Conservation (phyloP, 2,888 invertebrate genomes). For the Prosapia bicincta region DNA sequence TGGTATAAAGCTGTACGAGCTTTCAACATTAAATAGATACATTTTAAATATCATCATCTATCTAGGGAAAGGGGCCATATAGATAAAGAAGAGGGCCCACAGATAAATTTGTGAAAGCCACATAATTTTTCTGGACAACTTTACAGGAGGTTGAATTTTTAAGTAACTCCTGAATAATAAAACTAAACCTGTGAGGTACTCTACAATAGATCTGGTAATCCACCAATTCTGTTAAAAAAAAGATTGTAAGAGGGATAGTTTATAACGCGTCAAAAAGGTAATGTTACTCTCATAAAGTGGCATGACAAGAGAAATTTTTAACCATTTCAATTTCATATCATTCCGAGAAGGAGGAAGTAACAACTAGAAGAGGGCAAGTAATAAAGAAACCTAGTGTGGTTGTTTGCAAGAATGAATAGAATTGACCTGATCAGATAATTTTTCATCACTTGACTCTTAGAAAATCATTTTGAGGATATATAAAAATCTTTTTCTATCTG, state of each 20-base stretch:
- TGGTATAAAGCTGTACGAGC: conserved; percentile 14
- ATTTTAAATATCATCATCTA: conserved; percentile 13
- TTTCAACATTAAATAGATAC: conserved; percentile 6
- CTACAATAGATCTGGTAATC: not conserved
- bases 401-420: conserved; percentile 19
- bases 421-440: conserved; percentile 24
- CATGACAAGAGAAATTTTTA: no score
- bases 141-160: conserved; percentile 2
- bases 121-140: conserved; percentile 3
- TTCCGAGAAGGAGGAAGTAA: conserved; percentile 10
- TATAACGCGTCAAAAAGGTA: not conserved
- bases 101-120: not conserved
- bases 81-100: not conserved
- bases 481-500: conserved; percentile 22
- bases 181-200: not conserved
- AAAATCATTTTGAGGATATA: conserved; percentile 24
- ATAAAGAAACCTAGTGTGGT: conserved; percentile 9
- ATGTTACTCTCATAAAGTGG: conserved; percentile 20
- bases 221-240: no score
- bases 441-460: conserved; percentile 8
- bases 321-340: conserved; percentile 17
- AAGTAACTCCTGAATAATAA: conserved; percentile 3
- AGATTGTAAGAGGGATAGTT: no score
- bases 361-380: conserved; percentile 9
- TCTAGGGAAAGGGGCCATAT: conserved; percentile 7